These are phyloP conservation scores for Leucozona laternaria DNA, from an alignment of 2,888 invertebrate genomes.

Conservation along the genomic window DNA sequence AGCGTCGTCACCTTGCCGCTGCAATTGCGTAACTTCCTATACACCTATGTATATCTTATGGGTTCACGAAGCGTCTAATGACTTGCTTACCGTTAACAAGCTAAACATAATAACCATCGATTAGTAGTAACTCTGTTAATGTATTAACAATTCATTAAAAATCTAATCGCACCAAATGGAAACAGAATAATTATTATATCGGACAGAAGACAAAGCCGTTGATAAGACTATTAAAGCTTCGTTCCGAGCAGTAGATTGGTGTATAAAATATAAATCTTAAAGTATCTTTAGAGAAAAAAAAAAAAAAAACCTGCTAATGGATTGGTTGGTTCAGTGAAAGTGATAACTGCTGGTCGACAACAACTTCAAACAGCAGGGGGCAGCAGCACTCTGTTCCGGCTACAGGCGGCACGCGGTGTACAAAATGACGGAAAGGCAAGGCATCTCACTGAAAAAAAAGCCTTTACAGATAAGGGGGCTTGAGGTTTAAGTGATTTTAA, in stretches of 20 bases:
- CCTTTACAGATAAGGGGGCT: constrained; percentile 59
- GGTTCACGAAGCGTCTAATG: constrained; percentile 24
- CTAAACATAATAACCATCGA: constrained; percentile 40
- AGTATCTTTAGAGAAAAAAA: not conserved
- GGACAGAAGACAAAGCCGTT: constrained; percentile 1
- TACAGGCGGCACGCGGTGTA: constrained; percentile 16
- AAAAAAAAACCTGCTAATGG: constrained; percentile 58
- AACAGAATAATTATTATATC: constrained; percentile 11
- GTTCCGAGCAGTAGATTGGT: not conserved
- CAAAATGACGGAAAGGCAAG: constrained; percentile 65
- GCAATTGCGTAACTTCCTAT: constrained; percentile 30
- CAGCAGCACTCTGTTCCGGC: constrained; percentile 42
- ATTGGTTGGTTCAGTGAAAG: constrained; percentile 61
- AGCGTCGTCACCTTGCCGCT: not conserved
- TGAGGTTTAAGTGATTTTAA: constrained; percentile 30
- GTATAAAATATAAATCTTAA: not conserved
- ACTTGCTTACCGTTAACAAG: constrained; percentile 37
- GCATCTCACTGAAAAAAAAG: constrained; percentile 22
- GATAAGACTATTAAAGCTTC: constrained; percentile 23
- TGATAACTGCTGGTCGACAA: constrained; percentile 42
- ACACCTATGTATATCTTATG: not conserved
- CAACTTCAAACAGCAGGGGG: constrained; percentile 10
- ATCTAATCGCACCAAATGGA: not conserved
- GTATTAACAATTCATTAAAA: constrained; percentile 47
- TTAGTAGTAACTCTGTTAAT: constrained; percentile 46